Conservation (phyloP, 2,888 invertebrate species). For the Chrysomela aeneicollis region DNA sequence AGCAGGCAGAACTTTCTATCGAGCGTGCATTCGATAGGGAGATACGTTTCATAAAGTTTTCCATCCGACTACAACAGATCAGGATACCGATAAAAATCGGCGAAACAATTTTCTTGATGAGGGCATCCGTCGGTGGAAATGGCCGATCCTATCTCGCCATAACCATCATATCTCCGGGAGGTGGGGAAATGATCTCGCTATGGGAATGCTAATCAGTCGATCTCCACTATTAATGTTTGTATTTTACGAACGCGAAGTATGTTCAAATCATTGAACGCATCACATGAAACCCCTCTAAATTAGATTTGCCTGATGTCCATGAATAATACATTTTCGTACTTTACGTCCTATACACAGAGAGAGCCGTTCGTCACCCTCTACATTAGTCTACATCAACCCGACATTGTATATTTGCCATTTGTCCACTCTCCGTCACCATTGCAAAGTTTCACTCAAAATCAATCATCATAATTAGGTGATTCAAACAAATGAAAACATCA, state of each 20-base stretch:
- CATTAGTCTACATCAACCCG: background rate
- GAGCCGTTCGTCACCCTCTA: background rate
- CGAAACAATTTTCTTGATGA: conserved; percentile 7
- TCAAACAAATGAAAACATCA: too few relatives aligned
- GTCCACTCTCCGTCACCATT: background rate
- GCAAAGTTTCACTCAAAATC: too few relatives aligned
- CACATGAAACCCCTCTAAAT: background rate
- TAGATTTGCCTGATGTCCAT: conserved; percentile 1
- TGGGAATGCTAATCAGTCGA: conserved; percentile 1
- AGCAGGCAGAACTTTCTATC: background rate
- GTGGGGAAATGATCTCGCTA: background rate
- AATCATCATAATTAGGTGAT: too few relatives aligned
- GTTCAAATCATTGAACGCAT: background rate
- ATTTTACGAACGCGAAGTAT: background rate
- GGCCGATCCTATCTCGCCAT: conserved; percentile 3
- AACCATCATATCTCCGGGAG: background rate
- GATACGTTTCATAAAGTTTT: conserved; percentile 2
- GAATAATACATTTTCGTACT: background rate
- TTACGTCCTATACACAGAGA: background rate
- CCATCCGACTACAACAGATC: conserved; percentile 7
- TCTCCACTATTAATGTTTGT: background rate
- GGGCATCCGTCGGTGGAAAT: conserved; percentile 3
- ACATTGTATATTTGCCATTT: background rate
- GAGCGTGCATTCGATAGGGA: conserved; percentile 3
- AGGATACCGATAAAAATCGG: conserved; percentile 4